Evolutionary conservation across 2,113 vertebrate genomes (phyloP).

Genomic region (Ictalurus furcatus): DNA sequence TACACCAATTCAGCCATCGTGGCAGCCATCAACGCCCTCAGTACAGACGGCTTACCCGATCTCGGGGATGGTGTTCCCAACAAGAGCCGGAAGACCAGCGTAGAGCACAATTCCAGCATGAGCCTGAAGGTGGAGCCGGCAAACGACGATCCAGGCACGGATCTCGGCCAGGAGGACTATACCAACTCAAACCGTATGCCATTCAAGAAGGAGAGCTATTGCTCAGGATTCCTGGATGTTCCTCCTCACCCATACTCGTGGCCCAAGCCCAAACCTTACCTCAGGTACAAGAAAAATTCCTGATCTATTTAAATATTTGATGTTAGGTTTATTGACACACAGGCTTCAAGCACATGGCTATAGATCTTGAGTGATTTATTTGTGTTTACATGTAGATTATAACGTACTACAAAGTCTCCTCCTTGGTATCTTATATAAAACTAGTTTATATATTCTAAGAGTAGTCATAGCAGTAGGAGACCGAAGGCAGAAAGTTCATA

Average conservation of each 20-base stretch:
- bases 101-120: constrained; percentile 81
- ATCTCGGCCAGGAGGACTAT: constrained; percentile 84
- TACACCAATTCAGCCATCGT: constrained; percentile 96
- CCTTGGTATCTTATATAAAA: constrained; percentile 40
- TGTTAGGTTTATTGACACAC: not conserved
- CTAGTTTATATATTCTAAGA: constrained; percentile 52
- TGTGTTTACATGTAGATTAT: constrained; percentile 13
- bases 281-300: constrained; percentile 78
- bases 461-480: constrained; percentile 43
- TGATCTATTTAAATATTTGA: not conserved
- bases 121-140: constrained; percentile 88
- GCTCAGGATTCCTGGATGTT: constrained; percentile 89
- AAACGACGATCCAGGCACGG: constrained; percentile 78
- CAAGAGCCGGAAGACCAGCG: constrained; percentile 86
- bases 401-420: constrained; percentile 22
- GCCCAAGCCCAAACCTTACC: constrained; percentile 90
- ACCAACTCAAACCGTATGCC: constrained; percentile 78
- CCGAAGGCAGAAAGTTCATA: constrained; percentile 60
- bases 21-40: constrained; percentile 93
- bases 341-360: not conserved
- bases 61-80: constrained; percentile 86
- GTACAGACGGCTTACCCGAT: constrained; percentile 88
- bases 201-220: constrained; percentile 89
- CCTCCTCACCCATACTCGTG: constrained; percentile 89
- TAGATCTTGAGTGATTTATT: constrained; percentile 44